These are phyloP conservation scores for Hystrix cristata DNA, from an alignment of 2,113 vertebrate genomes.

Conservation along the genomic window DNA sequence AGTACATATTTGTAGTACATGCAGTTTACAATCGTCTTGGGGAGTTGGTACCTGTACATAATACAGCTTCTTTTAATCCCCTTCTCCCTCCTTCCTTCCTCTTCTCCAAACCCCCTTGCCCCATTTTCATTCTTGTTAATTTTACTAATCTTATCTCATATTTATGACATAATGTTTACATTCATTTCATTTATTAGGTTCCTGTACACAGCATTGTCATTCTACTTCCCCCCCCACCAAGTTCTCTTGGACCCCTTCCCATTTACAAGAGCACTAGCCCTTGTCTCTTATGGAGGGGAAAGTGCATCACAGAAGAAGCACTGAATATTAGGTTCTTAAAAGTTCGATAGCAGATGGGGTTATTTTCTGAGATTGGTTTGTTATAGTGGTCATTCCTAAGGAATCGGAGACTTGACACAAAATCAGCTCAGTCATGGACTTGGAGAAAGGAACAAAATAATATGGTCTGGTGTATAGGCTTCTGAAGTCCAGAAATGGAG, in stretches of 20 bases:
- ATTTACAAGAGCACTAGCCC: neutral
- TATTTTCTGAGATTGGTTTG: neutral
- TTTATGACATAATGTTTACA: neutral
- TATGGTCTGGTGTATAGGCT: neutral
- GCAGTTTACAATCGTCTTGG: neutral
- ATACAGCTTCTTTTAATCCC: neutral
- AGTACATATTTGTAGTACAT: neutral
- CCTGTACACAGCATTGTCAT: neutral
- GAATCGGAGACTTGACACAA: neutral
- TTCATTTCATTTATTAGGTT: neutral
- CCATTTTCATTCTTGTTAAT: neutral
- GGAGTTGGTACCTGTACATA: neutral
- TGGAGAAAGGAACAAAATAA: neutral
- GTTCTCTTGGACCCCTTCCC: neutral
- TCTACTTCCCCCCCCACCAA: neutral
- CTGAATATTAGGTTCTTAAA: slow-evolving; percentile 3
- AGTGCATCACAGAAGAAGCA: neutral
- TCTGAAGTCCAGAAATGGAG: neutral
- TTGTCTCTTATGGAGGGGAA: neutral
- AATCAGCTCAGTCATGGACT: neutral
- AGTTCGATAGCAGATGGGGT: neutral
- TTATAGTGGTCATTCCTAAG: neutral
- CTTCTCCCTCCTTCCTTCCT: too few relatives aligned
- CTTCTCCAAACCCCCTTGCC: neutral
- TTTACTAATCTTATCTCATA: neutral